Evolutionary conservation across 1,140 invertebrate genomes (phyloP).

Genomic region (Lepeophtheirus salmonis): DNA sequence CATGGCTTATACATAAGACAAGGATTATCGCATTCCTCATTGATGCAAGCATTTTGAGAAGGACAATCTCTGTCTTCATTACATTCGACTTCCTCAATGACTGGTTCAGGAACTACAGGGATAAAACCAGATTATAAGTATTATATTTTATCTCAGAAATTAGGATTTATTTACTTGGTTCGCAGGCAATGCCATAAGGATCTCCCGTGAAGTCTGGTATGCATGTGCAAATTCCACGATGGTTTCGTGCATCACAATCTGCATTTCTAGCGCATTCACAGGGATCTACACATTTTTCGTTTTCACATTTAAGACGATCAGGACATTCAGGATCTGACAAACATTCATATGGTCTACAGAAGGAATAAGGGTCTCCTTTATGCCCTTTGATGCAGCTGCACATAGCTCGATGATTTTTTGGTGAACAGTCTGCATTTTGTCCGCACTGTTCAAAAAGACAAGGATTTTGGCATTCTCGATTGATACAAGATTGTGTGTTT

Average conservation of each 20-base stretch:
- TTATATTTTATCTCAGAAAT: background rate
- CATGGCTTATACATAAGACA: constrained; percentile 23
- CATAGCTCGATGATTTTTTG: constrained; percentile 22
- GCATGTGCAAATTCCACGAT: constrained; percentile 56
- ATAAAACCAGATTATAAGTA: background rate
- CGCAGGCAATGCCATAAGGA: constrained; percentile 54
- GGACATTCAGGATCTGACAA: constrained; percentile 14
- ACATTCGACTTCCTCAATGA: constrained; percentile 36
- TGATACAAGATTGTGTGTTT: constrained; percentile 24
- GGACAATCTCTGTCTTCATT: constrained; percentile 44
- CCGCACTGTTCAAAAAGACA: constrained; percentile 29
- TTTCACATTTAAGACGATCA: background rate
- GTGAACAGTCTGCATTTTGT: constrained; percentile 24
- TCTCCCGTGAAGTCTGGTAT: constrained; percentile 57
- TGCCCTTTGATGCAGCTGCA: constrained; percentile 25
- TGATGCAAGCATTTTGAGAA: constrained; percentile 25
- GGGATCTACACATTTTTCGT: constrained; percentile 14
- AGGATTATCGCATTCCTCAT: constrained; percentile 34
- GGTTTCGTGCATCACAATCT: constrained; percentile 53
- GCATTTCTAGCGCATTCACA: constrained; percentile 25
- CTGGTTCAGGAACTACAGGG: constrained; percentile 11
- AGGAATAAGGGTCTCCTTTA: constrained; percentile 26
- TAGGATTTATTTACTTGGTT: constrained; percentile 38
- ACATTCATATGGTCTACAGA: constrained; percentile 33
- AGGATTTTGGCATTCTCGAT: constrained; percentile 25